Evolutionary conservation across 2,113 vertebrate genomes (phyloP).

Genomic region (Arothron firmamentum): DNA sequence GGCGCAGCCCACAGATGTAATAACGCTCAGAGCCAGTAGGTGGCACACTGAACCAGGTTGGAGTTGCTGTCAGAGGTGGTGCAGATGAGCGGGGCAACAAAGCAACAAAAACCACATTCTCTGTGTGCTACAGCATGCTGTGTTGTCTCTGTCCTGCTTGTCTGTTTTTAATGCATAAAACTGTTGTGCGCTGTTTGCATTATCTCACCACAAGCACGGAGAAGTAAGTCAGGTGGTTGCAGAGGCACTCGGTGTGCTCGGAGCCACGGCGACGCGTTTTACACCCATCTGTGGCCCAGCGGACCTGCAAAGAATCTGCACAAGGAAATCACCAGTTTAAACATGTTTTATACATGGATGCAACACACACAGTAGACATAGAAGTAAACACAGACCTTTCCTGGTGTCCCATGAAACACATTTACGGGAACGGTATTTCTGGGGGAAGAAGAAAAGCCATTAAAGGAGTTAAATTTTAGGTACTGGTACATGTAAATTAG

Average conservation of each 20-base stretch:
- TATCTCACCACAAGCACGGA: conserved; percentile 73
- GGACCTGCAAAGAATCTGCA: conserved; percentile 61
- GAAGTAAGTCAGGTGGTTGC: conserved; percentile 77
- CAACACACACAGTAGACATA: no score
- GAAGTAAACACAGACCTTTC: conserved; percentile 48
- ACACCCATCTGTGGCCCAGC: conserved; percentile 67
- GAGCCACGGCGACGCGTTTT: conserved; percentile 15
- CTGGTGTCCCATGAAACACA: conserved; percentile 76
- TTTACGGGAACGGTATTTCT: conserved; percentile 48
- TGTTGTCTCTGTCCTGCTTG: background rate
- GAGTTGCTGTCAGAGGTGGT: conserved; percentile 52
- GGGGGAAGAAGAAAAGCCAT: conserved; percentile 15
- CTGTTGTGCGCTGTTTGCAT: background rate
- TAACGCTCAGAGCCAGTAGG: conserved; percentile 65
- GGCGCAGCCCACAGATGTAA: conserved; percentile 67
- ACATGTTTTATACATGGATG: background rate
- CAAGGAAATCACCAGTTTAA: background rate
- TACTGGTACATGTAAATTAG: no score
- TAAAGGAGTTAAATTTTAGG: background rate
- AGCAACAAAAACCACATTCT: background rate
- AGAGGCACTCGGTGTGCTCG: conserved; percentile 63
- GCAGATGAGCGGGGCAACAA: background rate
- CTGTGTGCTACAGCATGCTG: background rate
- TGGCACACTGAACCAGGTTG: conserved; percentile 59
- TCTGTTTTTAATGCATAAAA: background rate